Conservation (phyloP, 2,113 vertebrate genomes). For the Ptyas mucosa region DNA sequence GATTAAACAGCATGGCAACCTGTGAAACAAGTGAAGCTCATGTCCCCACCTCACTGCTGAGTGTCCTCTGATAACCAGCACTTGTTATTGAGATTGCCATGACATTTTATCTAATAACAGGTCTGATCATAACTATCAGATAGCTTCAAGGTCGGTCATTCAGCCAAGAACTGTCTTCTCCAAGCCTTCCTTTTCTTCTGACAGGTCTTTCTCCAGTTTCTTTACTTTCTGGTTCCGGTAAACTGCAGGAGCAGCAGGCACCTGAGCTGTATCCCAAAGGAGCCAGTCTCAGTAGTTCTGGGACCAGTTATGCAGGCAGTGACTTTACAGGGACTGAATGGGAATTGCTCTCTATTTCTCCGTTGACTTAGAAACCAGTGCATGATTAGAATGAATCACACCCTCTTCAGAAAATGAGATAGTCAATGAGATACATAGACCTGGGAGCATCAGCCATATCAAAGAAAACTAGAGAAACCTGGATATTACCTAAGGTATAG, state of each 20-base stretch:
- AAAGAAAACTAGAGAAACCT: conserved; percentile 39
- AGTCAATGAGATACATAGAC: conserved; percentile 35
- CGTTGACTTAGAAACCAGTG: conserved; percentile 37
- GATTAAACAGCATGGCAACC: background rate
- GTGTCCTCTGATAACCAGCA: background rate
- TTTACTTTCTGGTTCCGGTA: conserved; percentile 24
- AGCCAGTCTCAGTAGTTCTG: conserved; percentile 23
- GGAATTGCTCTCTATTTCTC: conserved; percentile 39
- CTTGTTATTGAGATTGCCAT: background rate
- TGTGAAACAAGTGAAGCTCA: background rate
- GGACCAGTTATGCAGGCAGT: conserved; percentile 36
- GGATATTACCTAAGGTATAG: background rate
- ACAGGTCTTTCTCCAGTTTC: conserved; percentile 1
- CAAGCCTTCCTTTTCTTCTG: background rate
- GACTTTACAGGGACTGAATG: conserved; percentile 36
- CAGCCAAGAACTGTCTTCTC: background rate
- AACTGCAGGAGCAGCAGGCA: conserved; percentile 33
- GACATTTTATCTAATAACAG: background rate
- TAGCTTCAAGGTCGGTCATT: background rate
- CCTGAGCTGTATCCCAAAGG: conserved; percentile 32
- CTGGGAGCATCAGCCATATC: conserved; percentile 9
- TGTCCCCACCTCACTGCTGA: background rate
- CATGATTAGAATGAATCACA: conserved; percentile 16
- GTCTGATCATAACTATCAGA: background rate
- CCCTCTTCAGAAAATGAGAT: conserved; percentile 35